Conservation (phyloP, 2,797 vertebrate genomes). For the Artibeus jamaicensis region DNA sequence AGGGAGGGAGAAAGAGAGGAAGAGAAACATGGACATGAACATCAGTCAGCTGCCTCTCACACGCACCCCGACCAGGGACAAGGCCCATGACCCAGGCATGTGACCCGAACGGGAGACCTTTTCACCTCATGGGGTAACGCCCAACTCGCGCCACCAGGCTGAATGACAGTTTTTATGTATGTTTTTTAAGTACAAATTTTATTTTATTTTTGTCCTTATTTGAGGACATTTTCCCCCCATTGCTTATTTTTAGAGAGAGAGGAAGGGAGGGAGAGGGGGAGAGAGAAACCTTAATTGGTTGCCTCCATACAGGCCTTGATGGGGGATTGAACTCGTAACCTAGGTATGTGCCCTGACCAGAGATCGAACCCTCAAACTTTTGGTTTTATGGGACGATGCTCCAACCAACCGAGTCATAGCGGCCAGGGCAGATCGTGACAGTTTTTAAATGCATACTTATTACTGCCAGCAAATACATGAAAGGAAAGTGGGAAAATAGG, state of each 20-base stretch:
- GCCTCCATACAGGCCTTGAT: not conserved
- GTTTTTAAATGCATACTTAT: not conserved
- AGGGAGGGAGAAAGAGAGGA: not conserved
- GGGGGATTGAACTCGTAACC: not conserved
- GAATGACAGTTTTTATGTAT: too few species aligned
- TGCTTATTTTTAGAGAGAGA: not conserved
- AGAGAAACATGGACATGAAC: not conserved
- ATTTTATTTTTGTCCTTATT: too few species aligned
- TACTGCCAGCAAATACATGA: not conserved
- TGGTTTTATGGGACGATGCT: not conserved
- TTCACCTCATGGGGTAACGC: not conserved
- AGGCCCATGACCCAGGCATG: not conserved
- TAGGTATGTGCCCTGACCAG: not conserved
- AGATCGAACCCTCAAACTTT: not conserved
- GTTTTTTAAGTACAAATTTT: not conserved
- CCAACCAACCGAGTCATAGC: not conserved
- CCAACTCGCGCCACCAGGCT: too few species aligned
- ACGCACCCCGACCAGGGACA: not conserved
- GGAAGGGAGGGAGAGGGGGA: not conserved
- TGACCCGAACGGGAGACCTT: not conserved
- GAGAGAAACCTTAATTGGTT: not conserved
- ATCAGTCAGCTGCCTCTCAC: not conserved
- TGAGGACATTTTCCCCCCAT: not conserved
- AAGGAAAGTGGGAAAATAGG: not conserved
- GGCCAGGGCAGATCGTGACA: fast-evolving